These are phyloP conservation scores for Caenorhabditis doughertyi DNA, from an alignment of 2,888 invertebrate species.

Conservation along the genomic window DNA sequence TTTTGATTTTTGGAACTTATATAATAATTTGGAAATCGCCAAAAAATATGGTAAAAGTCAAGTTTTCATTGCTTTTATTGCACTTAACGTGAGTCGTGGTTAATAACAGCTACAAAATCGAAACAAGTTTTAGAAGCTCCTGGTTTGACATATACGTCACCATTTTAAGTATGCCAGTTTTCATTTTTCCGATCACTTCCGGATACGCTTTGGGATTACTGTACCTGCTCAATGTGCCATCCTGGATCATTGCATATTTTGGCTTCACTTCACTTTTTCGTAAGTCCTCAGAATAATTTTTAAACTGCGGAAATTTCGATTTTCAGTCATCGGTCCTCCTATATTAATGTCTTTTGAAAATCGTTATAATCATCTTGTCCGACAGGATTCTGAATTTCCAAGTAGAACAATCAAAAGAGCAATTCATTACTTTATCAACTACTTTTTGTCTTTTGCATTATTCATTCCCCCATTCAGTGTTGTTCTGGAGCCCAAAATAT, in stretches of 20 bases:
- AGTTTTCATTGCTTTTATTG: slow-evolving; percentile 10
- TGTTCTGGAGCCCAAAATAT: neutral
- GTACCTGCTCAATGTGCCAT: neutral
- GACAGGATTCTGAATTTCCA: neutral
- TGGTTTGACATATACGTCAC: neutral
- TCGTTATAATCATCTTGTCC: slow-evolving; percentile 15
- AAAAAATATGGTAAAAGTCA: neutral
- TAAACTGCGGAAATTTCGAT: neutral
- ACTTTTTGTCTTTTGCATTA: neutral
- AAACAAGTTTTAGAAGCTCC: neutral
- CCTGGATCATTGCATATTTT: neutral
- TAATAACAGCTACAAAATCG: too few relatives aligned
- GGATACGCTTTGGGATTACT: slow-evolving; percentile 3
- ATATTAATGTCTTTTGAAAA: slow-evolving; percentile 13
- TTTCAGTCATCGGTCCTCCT: slow-evolving; percentile 12
- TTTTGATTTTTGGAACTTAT: neutral
- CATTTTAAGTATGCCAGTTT: neutral
- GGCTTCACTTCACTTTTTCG: neutral
- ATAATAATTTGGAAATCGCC: neutral
- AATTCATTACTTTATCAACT: neutral
- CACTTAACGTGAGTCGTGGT: slow-evolving; percentile 9
- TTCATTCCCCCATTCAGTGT: neutral
- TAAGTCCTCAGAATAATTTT: neutral
- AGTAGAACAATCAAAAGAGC: slow-evolving; percentile 3
- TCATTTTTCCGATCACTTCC: neutral